Percentiles rank a stretch among this genome's conserved stretches.
These are phyloP conservation scores for Toxotes lorentzi DNA, from an alignment of 2,797 vertebrate genomes.

Conservation along the genomic window DNA sequence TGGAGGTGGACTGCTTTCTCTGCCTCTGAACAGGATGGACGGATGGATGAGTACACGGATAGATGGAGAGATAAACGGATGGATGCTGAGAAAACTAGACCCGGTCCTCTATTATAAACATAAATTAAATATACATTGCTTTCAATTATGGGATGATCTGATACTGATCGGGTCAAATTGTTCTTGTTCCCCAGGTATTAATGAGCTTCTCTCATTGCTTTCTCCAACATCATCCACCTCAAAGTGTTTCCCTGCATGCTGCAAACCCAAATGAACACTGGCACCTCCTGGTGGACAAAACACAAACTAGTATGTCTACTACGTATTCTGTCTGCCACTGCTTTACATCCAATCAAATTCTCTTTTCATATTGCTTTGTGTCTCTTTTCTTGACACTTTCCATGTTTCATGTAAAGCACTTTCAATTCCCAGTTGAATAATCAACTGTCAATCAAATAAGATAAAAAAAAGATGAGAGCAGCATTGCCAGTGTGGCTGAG, in stretches of 20 bases:
- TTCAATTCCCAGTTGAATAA: neutral
- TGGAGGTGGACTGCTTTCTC: neutral
- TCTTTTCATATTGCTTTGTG: neutral
- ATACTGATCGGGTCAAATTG: neutral
- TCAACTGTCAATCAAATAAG: neutral
- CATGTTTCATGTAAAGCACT: neutral
- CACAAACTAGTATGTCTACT: neutral
- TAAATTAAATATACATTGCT: neutral
- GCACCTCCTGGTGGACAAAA: constrained; percentile 72
- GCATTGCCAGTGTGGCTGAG: neutral
- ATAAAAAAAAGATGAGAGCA: too few species aligned
- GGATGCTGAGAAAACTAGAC: constrained; percentile 11
- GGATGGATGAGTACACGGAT: constrained; percentile 8
- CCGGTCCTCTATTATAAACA: neutral
- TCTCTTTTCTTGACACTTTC: neutral
- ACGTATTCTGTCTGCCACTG: neutral
- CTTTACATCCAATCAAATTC: neutral
- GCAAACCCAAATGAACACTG: constrained; percentile 47
- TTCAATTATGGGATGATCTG: neutral
- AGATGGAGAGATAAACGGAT: neutral
- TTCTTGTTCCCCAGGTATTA: neutral
- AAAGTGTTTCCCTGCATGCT: neutral
- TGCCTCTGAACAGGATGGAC: constrained; percentile 28
- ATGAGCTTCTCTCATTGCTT: neutral
- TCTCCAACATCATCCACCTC: neutral